Evolutionary conservation across 2,888 invertebrate genomes (phyloP).

Genomic region (Ferdinandea cuprea): DNA sequence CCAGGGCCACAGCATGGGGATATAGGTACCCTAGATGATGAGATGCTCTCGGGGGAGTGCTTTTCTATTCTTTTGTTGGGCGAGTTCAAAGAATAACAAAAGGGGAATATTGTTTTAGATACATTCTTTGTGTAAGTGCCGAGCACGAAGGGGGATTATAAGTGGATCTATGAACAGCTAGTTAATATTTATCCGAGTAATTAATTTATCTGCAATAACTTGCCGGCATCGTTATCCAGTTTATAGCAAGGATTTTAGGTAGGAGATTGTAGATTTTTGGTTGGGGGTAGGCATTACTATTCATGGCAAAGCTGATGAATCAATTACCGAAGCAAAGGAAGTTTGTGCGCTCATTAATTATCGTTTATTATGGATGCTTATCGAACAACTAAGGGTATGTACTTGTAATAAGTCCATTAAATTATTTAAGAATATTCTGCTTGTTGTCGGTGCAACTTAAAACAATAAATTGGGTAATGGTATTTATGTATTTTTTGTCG

Average conservation of each 20-base stretch:
- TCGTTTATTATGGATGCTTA: too few relatives aligned
- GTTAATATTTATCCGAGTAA: slow-evolving; percentile 50
- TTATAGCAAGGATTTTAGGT: not conserved
- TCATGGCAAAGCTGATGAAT: slow-evolving; percentile 10
- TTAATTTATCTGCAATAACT: slow-evolving; percentile 43
- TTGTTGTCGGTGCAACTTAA: too few relatives aligned
- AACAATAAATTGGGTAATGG: too few relatives aligned
- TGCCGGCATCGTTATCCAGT: slow-evolving; percentile 7
- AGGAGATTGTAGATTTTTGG: too few relatives aligned
- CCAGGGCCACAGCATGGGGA: not conserved
- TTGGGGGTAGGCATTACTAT: slow-evolving; percentile 37
- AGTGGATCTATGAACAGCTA: slow-evolving; percentile 2
- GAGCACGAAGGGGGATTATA: slow-evolving; percentile 1
- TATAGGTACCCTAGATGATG: slow-evolving; percentile 30
- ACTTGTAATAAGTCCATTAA: too few relatives aligned
- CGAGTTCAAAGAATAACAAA: slow-evolving; percentile 21
- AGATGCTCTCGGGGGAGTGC: slow-evolving; percentile 18
- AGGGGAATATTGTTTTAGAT: slow-evolving; percentile 60
- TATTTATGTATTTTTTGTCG: too few relatives aligned
- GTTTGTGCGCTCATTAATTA: not conserved
- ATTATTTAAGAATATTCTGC: too few relatives aligned
- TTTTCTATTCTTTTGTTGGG: slow-evolving; percentile 10
- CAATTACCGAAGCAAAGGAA: slow-evolving; percentile 38
- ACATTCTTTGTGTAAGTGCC: slow-evolving; percentile 38
- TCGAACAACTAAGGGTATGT: too few relatives aligned